phyloP scores from a whole-genome alignment of 1,140 invertebrate genomes.

The Aphelenchoides besseyi region DNA sequence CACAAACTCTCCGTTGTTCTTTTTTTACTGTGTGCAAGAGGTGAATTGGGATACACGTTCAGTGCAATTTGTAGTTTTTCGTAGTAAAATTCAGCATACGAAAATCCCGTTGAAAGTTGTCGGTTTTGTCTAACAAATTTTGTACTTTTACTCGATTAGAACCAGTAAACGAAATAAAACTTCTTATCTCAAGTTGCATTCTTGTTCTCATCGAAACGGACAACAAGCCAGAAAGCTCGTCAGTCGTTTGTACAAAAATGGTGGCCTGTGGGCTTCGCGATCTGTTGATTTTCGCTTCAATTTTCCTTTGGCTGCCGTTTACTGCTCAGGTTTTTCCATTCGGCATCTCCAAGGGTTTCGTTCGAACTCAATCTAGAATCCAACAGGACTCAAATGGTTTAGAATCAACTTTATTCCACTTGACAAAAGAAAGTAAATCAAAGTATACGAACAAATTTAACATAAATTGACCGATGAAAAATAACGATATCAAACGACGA shows the following conservation, averaged over 20 bases:
- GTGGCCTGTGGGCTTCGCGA: background rate
- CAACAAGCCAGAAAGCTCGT: background rate
- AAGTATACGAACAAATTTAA: too few relatives aligned
- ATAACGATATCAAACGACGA: too few relatives aligned
- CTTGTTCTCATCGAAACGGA: too few relatives aligned
- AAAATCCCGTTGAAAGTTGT: too few relatives aligned
- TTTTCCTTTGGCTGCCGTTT: constrained; percentile 19
- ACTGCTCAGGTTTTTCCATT: constrained; percentile 14
- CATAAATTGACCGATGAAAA: too few relatives aligned
- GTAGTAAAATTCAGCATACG: too few relatives aligned
- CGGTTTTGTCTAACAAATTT: background rate
- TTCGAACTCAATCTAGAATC: background rate
- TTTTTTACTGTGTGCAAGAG: background rate
- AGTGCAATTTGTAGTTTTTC: too few relatives aligned
- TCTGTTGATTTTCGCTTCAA: constrained; percentile 9
- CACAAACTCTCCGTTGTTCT: constrained; percentile 6
- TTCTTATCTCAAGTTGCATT: too few relatives aligned
- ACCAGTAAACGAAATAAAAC: background rate
- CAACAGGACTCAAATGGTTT: constrained; percentile 23
- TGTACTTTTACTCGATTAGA: background rate
- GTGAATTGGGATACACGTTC: too few relatives aligned
- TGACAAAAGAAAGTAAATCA: too few relatives aligned
- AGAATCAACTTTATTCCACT: too few relatives aligned
- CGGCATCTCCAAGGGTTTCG: constrained; percentile 5
- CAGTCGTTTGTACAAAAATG: constrained; percentile 16